These are phyloP conservation scores for Cepaea nemoralis DNA, from an alignment of 1,140 invertebrate species.

Conservation along the genomic window DNA sequence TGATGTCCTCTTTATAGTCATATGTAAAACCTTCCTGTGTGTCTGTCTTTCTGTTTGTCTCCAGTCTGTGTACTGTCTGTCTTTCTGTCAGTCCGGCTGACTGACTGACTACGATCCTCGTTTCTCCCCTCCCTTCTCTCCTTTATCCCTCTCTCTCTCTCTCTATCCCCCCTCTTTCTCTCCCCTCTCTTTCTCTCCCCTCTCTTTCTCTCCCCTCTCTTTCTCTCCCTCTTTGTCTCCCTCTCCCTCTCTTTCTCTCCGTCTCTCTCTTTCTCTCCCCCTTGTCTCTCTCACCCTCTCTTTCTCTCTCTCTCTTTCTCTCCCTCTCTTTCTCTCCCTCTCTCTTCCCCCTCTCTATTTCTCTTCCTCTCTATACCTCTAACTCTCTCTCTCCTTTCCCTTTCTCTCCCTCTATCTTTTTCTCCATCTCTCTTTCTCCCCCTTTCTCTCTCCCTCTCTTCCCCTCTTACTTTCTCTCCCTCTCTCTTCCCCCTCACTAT, in stretches of 20 bases:
- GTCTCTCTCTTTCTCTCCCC: not conserved
- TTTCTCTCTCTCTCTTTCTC: not conserved
- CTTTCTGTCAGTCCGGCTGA: too few relatives aligned
- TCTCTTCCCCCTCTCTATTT: not conserved
- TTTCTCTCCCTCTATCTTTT: too few relatives aligned
- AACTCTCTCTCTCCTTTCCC: not conserved
- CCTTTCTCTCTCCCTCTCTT: not conserved
- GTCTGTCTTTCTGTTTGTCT: too few relatives aligned
- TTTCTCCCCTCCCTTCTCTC: too few relatives aligned
- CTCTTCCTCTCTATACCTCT: not conserved
- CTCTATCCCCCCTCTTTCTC: too few relatives aligned
- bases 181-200: not conserved
- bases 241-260: not conserved
- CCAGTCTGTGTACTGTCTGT: too few relatives aligned
- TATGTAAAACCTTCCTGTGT: too few relatives aligned
- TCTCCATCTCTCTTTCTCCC: not conserved
- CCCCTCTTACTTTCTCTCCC: not conserved
- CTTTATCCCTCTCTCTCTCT: too few relatives aligned
- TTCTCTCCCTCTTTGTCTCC: conserved; percentile 14
- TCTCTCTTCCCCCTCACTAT: conserved; percentile 6
- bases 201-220: not conserved
- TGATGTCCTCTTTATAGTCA: too few relatives aligned
- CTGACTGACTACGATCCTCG: too few relatives aligned
- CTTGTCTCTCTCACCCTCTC: not conserved
- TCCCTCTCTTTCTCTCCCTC: not conserved